Evolutionary conservation across 2,797 vertebrate species (phyloP).

Genomic region (Schizopygopsis pylzovi): DNA sequence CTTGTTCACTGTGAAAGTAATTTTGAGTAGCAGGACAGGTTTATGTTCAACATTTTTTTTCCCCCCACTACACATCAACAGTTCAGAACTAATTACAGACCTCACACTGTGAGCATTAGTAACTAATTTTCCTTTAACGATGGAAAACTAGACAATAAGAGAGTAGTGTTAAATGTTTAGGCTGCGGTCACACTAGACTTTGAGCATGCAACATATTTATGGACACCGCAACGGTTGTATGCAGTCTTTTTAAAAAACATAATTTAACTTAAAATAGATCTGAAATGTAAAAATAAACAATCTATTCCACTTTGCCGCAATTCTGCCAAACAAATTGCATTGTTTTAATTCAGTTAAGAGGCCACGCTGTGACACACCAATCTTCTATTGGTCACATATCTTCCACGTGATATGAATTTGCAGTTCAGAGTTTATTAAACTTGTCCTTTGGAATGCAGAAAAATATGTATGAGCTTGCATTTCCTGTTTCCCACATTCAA

Average conservation of each 20-base stretch:
- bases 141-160: not conserved
- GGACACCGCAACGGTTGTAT: not conserved
- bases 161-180: not conserved
- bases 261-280: not conserved
- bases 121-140: not conserved
- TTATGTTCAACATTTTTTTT: not conserved
- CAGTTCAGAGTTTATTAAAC: not conserved
- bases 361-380: not conserved
- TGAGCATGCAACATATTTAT: not conserved
- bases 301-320: not conserved
- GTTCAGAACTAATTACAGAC: not conserved
- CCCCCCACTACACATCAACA: not conserved
- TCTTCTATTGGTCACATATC: not conserved
- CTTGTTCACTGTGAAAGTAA: not conserved
- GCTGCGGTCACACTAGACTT: not conserved
- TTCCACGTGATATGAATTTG: not conserved
- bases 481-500: not conserved
- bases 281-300: not conserved
- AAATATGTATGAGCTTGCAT: not conserved
- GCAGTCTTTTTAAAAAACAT: not conserved
- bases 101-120: not conserved
- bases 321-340: not conserved
- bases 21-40: conserved; percentile 10
- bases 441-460: not conserved
- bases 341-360: not conserved